These are phyloP conservation scores for Azemiops feae DNA, from an alignment of 2,113 vertebrate species.

Conservation along the genomic window DNA sequence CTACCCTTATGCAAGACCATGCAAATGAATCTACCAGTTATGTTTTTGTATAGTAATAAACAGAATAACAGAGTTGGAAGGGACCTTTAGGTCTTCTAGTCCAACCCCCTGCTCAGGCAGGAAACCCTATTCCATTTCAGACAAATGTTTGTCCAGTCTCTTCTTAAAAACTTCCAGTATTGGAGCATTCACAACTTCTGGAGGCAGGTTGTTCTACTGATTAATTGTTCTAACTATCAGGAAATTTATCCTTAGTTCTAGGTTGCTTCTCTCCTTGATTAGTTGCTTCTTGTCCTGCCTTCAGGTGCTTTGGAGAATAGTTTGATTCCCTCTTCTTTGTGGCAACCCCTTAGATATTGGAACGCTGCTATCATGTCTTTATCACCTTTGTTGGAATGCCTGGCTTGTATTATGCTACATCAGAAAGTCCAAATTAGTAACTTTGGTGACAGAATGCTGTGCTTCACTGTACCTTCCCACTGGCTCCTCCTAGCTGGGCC, in stretches of 20 bases:
- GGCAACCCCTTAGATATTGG: background rate
- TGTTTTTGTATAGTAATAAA: constrained; percentile 54
- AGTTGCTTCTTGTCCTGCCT: no score
- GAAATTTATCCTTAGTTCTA: no score
- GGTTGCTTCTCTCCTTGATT: no score
- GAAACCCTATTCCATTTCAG: background rate
- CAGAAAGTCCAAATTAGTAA: constrained; percentile 42
- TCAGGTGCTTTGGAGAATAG: background rate
- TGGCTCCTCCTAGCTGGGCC: background rate
- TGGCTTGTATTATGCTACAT: constrained; percentile 41
- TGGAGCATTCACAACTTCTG: background rate
- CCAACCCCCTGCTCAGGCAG: background rate
- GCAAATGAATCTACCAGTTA: constrained; percentile 55
- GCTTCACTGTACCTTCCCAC: background rate
- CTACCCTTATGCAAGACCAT: constrained; percentile 37
- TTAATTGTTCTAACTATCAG: no score
- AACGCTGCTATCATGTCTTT: constrained; percentile 16
- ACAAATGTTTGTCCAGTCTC: background rate
- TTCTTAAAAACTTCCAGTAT: background rate
- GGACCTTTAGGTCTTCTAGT: background rate
- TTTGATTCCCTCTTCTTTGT: background rate
- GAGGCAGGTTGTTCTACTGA: background rate
- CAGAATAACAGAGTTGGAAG: background rate
- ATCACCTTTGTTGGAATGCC: constrained; percentile 39
- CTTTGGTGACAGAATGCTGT: background rate